These are phyloP conservation scores for Tangara arthus DNA, from an alignment of 2,797 vertebrate genomes.

Conservation along the genomic window DNA sequence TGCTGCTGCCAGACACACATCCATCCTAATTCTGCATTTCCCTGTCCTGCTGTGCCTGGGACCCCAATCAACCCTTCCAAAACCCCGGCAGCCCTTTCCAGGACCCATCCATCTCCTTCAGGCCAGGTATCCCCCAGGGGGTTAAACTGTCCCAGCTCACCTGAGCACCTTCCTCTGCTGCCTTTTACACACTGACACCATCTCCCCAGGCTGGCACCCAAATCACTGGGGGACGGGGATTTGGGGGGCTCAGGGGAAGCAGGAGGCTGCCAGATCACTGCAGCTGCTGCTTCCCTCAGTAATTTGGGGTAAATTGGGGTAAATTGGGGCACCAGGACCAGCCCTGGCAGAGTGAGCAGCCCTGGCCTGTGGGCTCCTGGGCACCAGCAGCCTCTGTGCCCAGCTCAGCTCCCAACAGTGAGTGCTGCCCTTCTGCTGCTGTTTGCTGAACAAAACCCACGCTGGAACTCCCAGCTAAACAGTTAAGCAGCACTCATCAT, in stretches of 20 bases:
- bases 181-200: accelerated
- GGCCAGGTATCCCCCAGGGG: accelerated
- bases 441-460: conserved; percentile 6
- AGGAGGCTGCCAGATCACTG: neutral
- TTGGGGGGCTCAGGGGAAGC: neutral
- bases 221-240: neutral
- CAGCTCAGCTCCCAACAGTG: accelerated
- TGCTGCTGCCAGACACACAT: accelerated
- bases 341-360: accelerated
- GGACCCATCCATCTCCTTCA: neutral
- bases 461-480: neutral
- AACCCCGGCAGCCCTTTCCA: neutral
- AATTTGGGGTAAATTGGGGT: too few relatives aligned
- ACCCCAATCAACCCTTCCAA: neutral
- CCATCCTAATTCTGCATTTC: neutral
- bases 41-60: neutral
- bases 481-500: conserved; percentile 31
- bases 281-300: neutral
- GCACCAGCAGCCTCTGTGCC: neutral
- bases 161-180: neutral
- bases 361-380: neutral
- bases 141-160: too few relatives aligned
- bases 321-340: neutral
- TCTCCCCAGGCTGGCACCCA: neutral
- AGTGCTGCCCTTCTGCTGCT: conserved; percentile 9